Evolutionary conservation across 2,113 vertebrate species (phyloP).

Genomic region (Otis tarda): DNA sequence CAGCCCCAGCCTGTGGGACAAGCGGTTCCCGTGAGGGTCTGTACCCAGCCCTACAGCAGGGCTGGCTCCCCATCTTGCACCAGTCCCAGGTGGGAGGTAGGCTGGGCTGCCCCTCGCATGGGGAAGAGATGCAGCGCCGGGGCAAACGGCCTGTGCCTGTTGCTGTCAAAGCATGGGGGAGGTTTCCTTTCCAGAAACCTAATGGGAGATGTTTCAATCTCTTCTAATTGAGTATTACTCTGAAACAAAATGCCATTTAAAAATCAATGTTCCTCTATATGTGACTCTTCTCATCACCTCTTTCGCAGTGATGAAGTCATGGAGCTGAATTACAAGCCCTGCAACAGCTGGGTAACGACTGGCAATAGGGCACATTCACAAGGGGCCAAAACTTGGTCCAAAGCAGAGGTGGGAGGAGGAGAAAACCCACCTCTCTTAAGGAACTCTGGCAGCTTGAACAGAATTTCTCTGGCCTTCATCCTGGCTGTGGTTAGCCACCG

Average conservation of each 20-base stretch:
- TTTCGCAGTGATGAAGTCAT: background rate
- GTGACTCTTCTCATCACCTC: background rate
- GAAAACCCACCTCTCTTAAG: background rate
- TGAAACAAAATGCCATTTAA: background rate
- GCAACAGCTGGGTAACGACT: background rate
- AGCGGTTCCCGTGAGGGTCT: background rate
- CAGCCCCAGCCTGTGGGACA: background rate
- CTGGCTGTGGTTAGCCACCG: fast-evolving
- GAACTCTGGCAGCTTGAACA: background rate
- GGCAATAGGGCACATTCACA: fast-evolving
- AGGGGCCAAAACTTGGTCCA: background rate
- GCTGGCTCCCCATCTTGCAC: background rate
- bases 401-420: background rate
- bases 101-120: fast-evolving
- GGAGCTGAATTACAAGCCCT: background rate
- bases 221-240: background rate
- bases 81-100: background rate
- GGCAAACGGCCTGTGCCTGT: fast-evolving
- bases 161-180: background rate
- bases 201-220: background rate
- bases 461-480: background rate
- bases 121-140: fast-evolving
- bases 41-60: background rate
- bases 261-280: background rate
- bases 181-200: background rate